Evolutionary conservation across 1,140 invertebrate species (phyloP), one percentile per base, ranked within the genome.

Genomic region (Conus betulinus): DNA sequence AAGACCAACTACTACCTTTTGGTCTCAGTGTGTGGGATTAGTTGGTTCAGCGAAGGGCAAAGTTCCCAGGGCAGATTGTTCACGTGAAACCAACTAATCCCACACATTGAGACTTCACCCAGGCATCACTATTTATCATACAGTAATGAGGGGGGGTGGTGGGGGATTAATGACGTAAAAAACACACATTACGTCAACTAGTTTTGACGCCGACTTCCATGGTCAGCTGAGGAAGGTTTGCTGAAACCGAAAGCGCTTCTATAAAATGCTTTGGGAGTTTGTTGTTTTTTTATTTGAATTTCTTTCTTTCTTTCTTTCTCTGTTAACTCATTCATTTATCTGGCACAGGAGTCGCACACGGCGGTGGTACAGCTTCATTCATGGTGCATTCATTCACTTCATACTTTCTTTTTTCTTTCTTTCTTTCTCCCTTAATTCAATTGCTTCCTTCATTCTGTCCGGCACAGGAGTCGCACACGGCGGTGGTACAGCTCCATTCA

Each of bases 401-500:
- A 52, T 74, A 13, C 23, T 51, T n/a, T 87, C 27, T 23, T 23
- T 74, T 87, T 87, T 15, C 15, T 74, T 74, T 74, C 15, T 74
- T 74, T 52, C 74, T 27, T 74, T 27, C 74, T 71, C 6, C 39
- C 5, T 39, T 76, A n/a, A n/a, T n/a, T n/a, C n/a, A n/a, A n/a
- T n/a, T n/a, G n/a, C n/a, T n/a, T n/a, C n/a, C n/a, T n/a, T n/a
- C n/a, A n/a, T n/a, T n/a, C n/a, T n/a, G n/a, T n/a, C n/a, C n/a
- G n/a, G 10, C 5, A 27, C 88, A 89, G 88, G 20, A 71, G 55
- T 71, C 76, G 57, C 17, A 57, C 82, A 11, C 39, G 52, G 23
- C 76, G 90, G 7, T 91, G 89, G 88, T 88, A 87, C 55, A 82
- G 87, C 55, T n/a, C n/a, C n/a, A n/a, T n/a, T n/a, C n/a, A n/a